Percentiles rank a stretch among this genome's conserved stretches.
Evolutionary conservation across 2,113 vertebrate genomes (phyloP).

Genomic region (Physeter macrocephalus): DNA sequence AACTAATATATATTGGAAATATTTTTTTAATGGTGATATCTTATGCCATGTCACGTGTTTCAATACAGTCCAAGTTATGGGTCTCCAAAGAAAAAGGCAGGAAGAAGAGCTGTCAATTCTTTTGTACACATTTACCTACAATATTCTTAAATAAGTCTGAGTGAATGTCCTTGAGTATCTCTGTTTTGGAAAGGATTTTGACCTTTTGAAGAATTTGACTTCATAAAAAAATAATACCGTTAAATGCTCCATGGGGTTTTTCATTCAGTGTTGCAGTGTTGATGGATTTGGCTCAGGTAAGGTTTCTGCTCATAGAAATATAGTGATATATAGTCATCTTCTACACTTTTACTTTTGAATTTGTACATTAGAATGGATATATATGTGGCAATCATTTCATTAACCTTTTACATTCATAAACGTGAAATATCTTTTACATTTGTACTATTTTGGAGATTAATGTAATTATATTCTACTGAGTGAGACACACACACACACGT

Average conservation of each 20-base stretch:
- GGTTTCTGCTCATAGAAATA: background rate
- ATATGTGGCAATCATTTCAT: background rate
- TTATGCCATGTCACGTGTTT: background rate
- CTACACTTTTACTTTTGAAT: background rate
- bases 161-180: background rate
- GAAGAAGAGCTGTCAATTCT: background rate
- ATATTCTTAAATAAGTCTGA: background rate
- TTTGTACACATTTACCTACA: background rate
- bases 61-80: background rate
- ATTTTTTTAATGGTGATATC: background rate
- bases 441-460: background rate
- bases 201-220: background rate
- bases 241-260: background rate
- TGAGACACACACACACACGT: background rate
- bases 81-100: background rate
- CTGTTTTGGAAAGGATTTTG: background rate
- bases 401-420: background rate
- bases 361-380: background rate
- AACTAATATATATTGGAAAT: constrained; percentile 27
- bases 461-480: background rate
- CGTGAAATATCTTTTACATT: background rate
- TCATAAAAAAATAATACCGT: background rate
- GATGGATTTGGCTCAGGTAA: background rate
- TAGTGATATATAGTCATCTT: background rate
- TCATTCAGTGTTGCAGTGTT: background rate